Evolutionary conservation across 2,113 vertebrate genomes (phyloP).

Genomic region (Cyprinodon variegatus): DNA sequence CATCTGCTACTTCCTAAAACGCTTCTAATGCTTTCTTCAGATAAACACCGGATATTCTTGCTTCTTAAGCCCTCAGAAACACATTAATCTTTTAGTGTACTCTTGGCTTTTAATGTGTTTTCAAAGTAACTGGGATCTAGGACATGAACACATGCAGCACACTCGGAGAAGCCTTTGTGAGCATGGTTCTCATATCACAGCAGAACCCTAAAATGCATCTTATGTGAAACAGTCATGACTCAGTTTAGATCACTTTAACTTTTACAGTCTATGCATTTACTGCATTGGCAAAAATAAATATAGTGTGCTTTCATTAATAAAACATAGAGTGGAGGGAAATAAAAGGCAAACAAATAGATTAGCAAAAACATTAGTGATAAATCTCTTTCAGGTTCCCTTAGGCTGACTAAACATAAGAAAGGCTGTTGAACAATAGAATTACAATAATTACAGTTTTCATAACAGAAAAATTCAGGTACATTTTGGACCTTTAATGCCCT

Average conservation of each 20-base stretch:
- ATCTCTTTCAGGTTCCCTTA: constrained; percentile 27
- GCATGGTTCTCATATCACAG: constrained; percentile 25
- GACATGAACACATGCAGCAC: constrained; percentile 20
- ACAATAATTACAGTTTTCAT: constrained; percentile 25
- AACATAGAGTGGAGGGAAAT: constrained; percentile 27
- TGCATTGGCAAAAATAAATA: constrained; percentile 15
- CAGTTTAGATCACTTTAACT: constrained; percentile 20
- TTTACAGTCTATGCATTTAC: constrained; percentile 2
- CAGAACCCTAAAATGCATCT: constrained; percentile 25
- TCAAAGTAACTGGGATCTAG: constrained; percentile 37
- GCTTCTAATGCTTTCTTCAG: constrained; percentile 28
- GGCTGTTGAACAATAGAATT: constrained; percentile 21
- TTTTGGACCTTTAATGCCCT: background rate
- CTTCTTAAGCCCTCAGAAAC: constrained; percentile 36
- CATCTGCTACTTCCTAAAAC: constrained; percentile 6
- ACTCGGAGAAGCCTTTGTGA: constrained; percentile 14
- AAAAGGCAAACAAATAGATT: constrained; percentile 37
- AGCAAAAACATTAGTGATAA: constrained; percentile 50
- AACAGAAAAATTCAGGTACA: constrained; percentile 3
- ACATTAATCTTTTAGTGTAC: constrained; percentile 50
- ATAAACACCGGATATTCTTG: constrained; percentile 35
- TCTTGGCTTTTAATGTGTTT: constrained; percentile 48
- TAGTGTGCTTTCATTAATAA: constrained; percentile 29
- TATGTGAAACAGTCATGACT: background rate
- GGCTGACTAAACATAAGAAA: constrained; percentile 14